phyloP scores from a whole-genome alignment of 2,888 invertebrate genomes.

The Nasonia oneida region DNA sequence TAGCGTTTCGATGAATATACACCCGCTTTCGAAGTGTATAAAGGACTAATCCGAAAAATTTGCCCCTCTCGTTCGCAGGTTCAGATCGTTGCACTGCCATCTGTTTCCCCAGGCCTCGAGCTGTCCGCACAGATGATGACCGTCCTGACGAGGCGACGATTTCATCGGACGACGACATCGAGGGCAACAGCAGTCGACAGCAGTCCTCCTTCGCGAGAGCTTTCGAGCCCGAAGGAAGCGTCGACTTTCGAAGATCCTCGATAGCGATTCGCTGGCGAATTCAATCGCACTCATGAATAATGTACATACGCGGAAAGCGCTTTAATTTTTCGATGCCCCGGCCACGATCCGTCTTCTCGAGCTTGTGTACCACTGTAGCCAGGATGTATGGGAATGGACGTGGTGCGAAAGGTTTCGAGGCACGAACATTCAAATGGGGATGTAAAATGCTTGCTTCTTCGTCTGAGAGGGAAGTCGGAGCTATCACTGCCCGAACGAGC shows the following conservation, averaged over 20 bases:
- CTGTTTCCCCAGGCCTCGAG: conserved; percentile 91
- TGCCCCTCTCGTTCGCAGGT: conserved; percentile 81
- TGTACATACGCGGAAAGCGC: conserved; percentile 18
- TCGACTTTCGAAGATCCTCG: conserved; percentile 15
- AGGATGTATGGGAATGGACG: background rate
- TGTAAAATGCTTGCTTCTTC: background rate
- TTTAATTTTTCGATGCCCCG: conserved; percentile 2
- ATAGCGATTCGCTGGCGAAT: conserved; percentile 23
- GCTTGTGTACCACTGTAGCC: background rate
- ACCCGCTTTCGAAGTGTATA: background rate
- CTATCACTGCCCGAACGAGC: background rate
- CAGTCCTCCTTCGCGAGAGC: background rate
- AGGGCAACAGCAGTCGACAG: background rate
- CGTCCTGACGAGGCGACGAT: background rate
- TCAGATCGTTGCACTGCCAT: conserved; percentile 93
- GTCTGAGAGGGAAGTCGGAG: background rate
- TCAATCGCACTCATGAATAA: conserved; percentile 8
- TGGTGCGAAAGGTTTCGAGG: background rate
- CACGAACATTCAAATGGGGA: conserved; percentile 10
- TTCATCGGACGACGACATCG: background rate
- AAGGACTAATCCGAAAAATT: conserved; percentile 1
- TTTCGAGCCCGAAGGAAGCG: background rate
- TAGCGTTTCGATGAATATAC: background rate
- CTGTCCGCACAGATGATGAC: conserved; percentile 83
- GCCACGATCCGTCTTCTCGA: background rate